These are phyloP conservation scores for Galago senegalensis DNA, from an alignment of 2,797 vertebrate genomes.

Conservation along the genomic window DNA sequence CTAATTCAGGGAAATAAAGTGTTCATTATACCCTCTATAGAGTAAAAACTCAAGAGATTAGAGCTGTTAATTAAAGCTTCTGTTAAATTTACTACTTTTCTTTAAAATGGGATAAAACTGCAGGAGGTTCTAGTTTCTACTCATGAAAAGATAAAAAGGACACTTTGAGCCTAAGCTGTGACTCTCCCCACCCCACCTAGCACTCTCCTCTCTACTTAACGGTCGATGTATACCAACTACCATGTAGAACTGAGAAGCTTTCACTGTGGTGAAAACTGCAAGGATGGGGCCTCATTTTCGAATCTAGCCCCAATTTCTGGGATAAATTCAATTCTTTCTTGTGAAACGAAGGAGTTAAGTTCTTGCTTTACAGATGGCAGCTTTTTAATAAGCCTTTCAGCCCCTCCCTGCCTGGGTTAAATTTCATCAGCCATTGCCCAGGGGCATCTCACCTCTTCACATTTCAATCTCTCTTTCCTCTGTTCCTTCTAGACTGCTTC, in stretches of 20 bases:
- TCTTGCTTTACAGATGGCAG: slow-evolving; percentile 52
- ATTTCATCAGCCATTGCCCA: slow-evolving; percentile 68
- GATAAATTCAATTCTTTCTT: slow-evolving; percentile 13
- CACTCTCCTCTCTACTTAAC: not conserved
- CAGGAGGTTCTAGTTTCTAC: not conserved
- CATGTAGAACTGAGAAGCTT: not conserved
- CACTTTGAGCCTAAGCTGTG: not conserved
- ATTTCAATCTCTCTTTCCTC: slow-evolving; percentile 41
- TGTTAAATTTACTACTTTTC: slow-evolving; percentile 12
- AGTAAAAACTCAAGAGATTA: slow-evolving; percentile 18
- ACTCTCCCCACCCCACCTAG: not conserved
- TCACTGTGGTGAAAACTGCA: not conserved
- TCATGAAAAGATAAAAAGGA: not conserved
- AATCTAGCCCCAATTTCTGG: not conserved
- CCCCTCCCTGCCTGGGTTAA: slow-evolving; percentile 59
- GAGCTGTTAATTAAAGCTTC: not conserved
- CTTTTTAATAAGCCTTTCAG: slow-evolving; percentile 65
- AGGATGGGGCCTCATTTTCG: not conserved
- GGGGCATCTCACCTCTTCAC: slow-evolving; percentile 44
- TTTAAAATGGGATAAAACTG: slow-evolving; percentile 26
- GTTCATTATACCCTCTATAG: not conserved
- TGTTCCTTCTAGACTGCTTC: slow-evolving; percentile 10
- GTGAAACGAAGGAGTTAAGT: slow-evolving; percentile 69
- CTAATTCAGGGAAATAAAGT: not conserved
- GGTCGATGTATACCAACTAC: not conserved